Evolutionary conservation across 2,888 invertebrate genomes (phyloP), one percentile per base, ranked within the genome.

Genomic region (Thalpophila matura): DNA sequence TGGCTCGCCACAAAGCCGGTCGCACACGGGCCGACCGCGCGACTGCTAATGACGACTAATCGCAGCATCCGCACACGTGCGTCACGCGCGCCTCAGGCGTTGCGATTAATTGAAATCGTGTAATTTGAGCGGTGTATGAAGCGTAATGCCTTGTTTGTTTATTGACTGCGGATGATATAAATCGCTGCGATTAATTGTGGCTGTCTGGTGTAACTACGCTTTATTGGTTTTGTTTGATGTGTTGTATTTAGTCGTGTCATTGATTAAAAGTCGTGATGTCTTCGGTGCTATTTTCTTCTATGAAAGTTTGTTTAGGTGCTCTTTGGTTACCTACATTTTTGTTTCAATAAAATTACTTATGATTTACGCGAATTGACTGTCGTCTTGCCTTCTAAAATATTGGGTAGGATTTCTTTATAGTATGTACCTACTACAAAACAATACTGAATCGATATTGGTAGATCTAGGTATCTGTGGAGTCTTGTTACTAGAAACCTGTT

Each of bases 91-190:
- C 78, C 75, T 46, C 47, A 20, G 61, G 78, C 77, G 61, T 45
- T 60, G 61, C 73, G 66, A 73, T 73, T 78, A 78, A 78, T 78
- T 78, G 78, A 78, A 75, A 69, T 57, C 53, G 56, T 71, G 70
- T 71, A 71, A 72, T 72, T 56, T 65, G 66, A 71, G 49, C 60
- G 22, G 54, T 40, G 65, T 71, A 71, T 72, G 72, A 66, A 66
- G 66, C 59, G 53, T 60, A 71, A 72, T 72, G 53, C 66, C 72
- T 65, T 60, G 66, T 71, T 71, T 71, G 73, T 71, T 71, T 71
- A 71, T 71, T 60, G 60, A 43, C 35, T 57, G 53, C 37, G 53
- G 66, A 71, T 71, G 66, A 72, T 56, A 66, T 71, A 29, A 57
- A 71, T 71, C 56, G 66, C 31, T 46, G 66, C 56, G 53, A 71